phyloP scores from a whole-genome alignment of 2,888 invertebrate species.

The Cenopis cana region DNA sequence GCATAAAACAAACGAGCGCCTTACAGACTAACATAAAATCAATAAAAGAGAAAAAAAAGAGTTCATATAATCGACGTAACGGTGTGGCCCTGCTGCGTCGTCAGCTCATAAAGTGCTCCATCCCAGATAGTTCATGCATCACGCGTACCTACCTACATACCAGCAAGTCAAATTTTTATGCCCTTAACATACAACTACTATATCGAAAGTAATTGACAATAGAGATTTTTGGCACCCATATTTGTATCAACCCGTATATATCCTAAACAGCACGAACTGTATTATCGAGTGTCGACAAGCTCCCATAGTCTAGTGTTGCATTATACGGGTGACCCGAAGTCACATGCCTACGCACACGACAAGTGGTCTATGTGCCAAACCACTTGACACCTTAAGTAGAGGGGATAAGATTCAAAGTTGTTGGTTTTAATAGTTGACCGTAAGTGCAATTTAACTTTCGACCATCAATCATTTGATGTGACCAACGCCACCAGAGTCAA shows the following conservation, averaged over 20 bases:
- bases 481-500: neutral
- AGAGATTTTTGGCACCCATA: neutral
- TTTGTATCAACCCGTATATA: neutral
- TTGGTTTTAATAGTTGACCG: neutral
- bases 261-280: neutral
- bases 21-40: too few relatives aligned
- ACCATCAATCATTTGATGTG: neutral
- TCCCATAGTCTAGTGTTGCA: neutral
- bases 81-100: too few relatives aligned
- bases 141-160: too few relatives aligned
- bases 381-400: neutral
- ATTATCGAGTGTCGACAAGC: neutral
- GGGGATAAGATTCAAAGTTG: neutral
- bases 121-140: too few relatives aligned
- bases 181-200: too few relatives aligned
- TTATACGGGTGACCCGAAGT: neutral
- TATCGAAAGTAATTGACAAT: too few relatives aligned
- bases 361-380: constrained; percentile 1
- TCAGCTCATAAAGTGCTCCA: too few relatives aligned
- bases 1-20: too few relatives aligned
- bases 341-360: neutral
- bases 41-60: too few relatives aligned
- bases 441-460: constrained; percentile 4
- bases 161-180: too few relatives aligned
- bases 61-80: too few relatives aligned